Evolutionary conservation across 2,797 vertebrate genomes (phyloP), one percentile per base, ranked within the genome.

Genomic region (Tokudaia muenninki): DNA sequence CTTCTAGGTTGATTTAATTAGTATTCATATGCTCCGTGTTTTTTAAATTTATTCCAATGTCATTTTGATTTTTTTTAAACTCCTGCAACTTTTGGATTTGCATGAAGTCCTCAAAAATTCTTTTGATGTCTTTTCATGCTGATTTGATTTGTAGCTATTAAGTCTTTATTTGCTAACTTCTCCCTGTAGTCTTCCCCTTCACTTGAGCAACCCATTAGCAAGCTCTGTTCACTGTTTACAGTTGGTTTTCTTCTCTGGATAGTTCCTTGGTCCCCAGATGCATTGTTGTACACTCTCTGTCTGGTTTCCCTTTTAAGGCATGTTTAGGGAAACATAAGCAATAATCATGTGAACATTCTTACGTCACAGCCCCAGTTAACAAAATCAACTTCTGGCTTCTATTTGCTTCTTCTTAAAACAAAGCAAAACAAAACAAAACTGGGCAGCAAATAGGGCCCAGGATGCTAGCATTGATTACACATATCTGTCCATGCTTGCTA

Each of bases 241-340:
- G 21, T 59, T 65, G 87, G 11, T 29, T 67, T 81, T 77, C 2
- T 74, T 91, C n/a, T 88, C 79, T 87, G 41, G 47, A 17, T 24
- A 70, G 31, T 67, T 44, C 31, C 1, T 63, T 55, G 55, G 91
- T 29, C 89, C 3, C 74, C 19, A 74, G 37, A 13, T 79, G 19
- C 80, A 37, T n/a, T 89, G 91, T 81, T 29, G 4, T 34, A 26
- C 50, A 93, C 41, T 24, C 34, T 91, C 37, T 92, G 37, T 61
- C 52, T 55, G n/a, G 8, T 55, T 93, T 88, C 55, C 17, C 55
- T 90, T 91, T 86, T 94, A 65, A 89, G 88, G 3, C 6, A 31
- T 78, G 63, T 86, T 96, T 82, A 88, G 78, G 47, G 91, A 94
- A 92, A 22, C 24, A 74, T 77, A 81, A 65, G 74, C 41, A 94